Conservation (phyloP, 1,140 invertebrate genomes). For the Holcopasites calliopsidis region DNA sequence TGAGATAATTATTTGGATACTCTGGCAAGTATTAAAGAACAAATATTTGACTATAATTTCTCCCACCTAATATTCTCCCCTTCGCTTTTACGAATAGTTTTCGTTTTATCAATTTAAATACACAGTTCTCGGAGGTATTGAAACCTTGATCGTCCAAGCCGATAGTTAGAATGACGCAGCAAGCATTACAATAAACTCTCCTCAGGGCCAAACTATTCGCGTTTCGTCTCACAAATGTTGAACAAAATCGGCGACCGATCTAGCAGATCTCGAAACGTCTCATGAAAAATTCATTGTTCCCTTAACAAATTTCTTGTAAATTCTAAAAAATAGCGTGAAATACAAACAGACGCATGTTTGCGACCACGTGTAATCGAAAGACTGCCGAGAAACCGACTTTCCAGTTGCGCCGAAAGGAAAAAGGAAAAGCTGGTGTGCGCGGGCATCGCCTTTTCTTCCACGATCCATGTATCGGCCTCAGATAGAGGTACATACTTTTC, state of each 20-base stretch:
- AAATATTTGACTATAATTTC: no score
- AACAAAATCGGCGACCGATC: no score
- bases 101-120: no score
- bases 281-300: neutral
- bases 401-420: neutral
- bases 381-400: slow-evolving; percentile 25
- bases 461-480: neutral
- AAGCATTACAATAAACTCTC: neutral
- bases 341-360: no score
- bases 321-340: neutral
- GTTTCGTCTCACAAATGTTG: neutral
- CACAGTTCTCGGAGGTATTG: no score
- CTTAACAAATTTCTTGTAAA: no score
- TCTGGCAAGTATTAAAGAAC: no score
- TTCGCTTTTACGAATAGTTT: no score
- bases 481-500: neutral
- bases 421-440: neutral
- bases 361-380: neutral
- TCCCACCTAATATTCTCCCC: no score
- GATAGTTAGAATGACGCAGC: neutral
- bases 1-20: no score
- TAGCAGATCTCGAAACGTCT: neutral
- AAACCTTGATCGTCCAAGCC: neutral
- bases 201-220: neutral
- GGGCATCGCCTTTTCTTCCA: neutral